Conservation (phyloP, 2,888 invertebrate genomes). For the Gryllus longicercus region DNA sequence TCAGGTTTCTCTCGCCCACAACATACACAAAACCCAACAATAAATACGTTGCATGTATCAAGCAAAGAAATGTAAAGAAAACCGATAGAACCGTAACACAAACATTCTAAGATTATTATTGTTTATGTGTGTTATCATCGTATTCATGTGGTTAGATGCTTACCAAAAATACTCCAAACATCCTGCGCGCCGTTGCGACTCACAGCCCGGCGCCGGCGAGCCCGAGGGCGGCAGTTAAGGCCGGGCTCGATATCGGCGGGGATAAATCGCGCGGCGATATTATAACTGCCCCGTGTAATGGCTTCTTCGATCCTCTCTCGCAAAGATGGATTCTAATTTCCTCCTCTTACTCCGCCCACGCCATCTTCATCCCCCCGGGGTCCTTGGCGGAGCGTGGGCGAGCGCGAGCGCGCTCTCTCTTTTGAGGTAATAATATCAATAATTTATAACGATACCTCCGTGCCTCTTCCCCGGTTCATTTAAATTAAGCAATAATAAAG, state of each 20-base stretch:
- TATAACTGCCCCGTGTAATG: slow-evolving; percentile 17
- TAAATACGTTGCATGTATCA: no score
- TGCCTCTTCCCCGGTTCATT: slow-evolving; percentile 33
- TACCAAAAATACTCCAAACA: no score
- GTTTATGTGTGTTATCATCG: no score
- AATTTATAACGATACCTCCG: slow-evolving; percentile 36
- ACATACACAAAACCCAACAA: no score
- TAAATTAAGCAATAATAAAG: slow-evolving; percentile 39
- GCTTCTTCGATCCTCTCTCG: slow-evolving; percentile 7
- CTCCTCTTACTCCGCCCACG: not conserved
- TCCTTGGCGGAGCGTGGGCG: not conserved
- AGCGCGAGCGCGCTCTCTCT: not conserved
- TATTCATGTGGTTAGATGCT: no score
- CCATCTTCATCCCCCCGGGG: not conserved
- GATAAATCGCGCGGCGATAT: slow-evolving; percentile 9
- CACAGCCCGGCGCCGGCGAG: not conserved
- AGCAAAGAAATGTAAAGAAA: no score
- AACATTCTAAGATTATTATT: no score
- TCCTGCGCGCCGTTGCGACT: no score
- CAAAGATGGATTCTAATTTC: slow-evolving; percentile 10
- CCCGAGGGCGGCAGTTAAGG: slow-evolving; percentile 10
- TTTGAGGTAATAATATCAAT: slow-evolving; percentile 37
- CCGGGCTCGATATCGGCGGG: slow-evolving; percentile 17
- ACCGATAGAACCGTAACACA: no score
- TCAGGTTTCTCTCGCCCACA: no score